Percentiles rank a stretch among this genome's conserved stretches.
Evolutionary conservation across 2,888 invertebrate species (phyloP).

Genomic region (Caenorhabditis becei): DNA sequence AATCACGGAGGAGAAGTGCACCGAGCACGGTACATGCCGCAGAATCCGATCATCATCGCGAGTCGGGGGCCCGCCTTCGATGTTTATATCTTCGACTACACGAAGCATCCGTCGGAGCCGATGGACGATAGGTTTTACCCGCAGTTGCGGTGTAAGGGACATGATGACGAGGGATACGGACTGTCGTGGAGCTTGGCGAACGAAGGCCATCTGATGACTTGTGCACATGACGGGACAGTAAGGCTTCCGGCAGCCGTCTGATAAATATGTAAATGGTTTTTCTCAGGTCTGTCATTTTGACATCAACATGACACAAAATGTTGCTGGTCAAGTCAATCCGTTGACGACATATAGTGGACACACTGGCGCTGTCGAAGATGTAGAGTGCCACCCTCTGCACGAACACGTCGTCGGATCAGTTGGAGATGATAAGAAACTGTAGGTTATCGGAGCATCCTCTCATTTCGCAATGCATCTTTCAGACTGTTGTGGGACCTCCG

Average conservation of each 20-base stretch:
- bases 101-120: constrained; percentile 98
- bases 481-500: constrained; percentile 98
- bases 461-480: not conserved
- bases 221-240: constrained; percentile 96
- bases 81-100: constrained; percentile 97
- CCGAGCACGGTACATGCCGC: constrained; percentile 98
- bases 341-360: constrained; percentile 92
- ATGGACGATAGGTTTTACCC: constrained; percentile 96
- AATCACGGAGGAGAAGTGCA: constrained; percentile 99
- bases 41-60: constrained; percentile 98
- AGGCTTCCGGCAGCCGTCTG: constrained; percentile 46
- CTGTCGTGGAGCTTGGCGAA: constrained; percentile 99
- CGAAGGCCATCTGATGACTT: constrained; percentile 95
- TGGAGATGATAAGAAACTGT: constrained; percentile 94
- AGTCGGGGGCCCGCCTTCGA: constrained; percentile 99
- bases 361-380: constrained; percentile 90
- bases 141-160: constrained; percentile 94
- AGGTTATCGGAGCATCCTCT: not conserved
- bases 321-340: constrained; percentile 95
- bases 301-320: constrained; percentile 91
- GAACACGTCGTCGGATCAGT: constrained; percentile 99
- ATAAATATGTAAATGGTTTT: not conserved
- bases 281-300: constrained; percentile 91
- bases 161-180: constrained; percentile 92
- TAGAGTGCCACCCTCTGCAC: constrained; percentile 98